Percentiles rank a stretch among this genome's conserved stretches.
These are phyloP conservation scores for Cataglyphis cursor DNA, from an alignment of 2,888 invertebrate genomes.

Conservation along the genomic window DNA sequence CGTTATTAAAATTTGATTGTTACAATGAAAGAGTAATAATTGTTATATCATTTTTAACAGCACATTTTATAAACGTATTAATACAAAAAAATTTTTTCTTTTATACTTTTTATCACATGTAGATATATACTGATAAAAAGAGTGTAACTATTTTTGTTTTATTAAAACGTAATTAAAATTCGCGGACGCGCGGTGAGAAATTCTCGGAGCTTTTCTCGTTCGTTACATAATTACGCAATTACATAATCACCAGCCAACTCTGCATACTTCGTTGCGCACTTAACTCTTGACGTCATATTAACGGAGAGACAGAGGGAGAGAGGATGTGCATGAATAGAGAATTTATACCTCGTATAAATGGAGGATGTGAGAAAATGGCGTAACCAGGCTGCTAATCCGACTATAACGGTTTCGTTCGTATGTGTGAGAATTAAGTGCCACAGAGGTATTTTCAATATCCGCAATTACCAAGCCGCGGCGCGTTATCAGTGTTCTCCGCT, in stretches of 20 bases:
- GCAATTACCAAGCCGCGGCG: slow-evolving; percentile 23
- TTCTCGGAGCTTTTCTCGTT: slow-evolving; percentile 12
- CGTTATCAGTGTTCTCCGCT: slow-evolving; percentile 34
- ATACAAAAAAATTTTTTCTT: neutral
- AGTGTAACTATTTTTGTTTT: neutral
- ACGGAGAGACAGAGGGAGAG: slow-evolving; percentile 36
- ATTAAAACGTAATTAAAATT: slow-evolving; percentile 35
- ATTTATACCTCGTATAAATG: slow-evolving; percentile 53
- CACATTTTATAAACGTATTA: neutral
- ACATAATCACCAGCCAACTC: slow-evolving; percentile 45
- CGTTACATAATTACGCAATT: slow-evolving; percentile 52
- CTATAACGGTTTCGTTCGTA: slow-evolving; percentile 44
- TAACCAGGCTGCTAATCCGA: slow-evolving; percentile 50
- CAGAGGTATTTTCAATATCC: slow-evolving; percentile 33
- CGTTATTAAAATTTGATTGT: neutral
- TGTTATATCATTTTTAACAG: neutral
- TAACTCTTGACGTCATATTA: slow-evolving; percentile 49
- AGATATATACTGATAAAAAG: neutral
- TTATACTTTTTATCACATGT: neutral
- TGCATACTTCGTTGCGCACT: slow-evolving; percentile 39
- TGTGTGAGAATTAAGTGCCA: slow-evolving; percentile 36
- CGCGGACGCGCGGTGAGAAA: neutral
- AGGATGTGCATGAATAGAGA: slow-evolving; percentile 50
- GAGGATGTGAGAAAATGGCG: slow-evolving; percentile 53
- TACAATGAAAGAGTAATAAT: neutral